These are phyloP conservation scores for Lacerta agilis DNA, from an alignment of 2,797 vertebrate species.

Conservation along the genomic window DNA sequence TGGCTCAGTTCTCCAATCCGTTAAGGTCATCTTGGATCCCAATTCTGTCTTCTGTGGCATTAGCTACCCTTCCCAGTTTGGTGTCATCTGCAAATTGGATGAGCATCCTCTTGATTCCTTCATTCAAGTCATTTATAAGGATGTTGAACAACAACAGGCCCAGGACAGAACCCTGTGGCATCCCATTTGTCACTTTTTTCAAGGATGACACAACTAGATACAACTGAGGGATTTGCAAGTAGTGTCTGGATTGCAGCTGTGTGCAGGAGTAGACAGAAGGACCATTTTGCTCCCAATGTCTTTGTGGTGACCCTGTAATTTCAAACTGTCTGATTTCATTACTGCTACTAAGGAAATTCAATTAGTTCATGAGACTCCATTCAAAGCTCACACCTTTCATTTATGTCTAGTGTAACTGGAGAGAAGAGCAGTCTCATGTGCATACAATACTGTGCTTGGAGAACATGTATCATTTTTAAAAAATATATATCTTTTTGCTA, in stretches of 20 bases:
- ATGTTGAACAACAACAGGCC: too few relatives aligned
- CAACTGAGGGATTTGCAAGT: not conserved
- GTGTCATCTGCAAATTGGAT: too few relatives aligned
- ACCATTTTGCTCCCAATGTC: not conserved
- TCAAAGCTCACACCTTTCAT: not conserved
- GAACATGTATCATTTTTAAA: not conserved
- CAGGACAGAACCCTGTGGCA: too few relatives aligned
- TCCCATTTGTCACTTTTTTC: too few relatives aligned
- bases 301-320: not conserved
- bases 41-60: too few relatives aligned
- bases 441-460: not conserved
- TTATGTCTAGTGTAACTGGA: not conserved
- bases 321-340: constrained; percentile 23
- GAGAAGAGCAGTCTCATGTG: not conserved
- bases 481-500: not conserved
- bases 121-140: too few relatives aligned
- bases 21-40: too few relatives aligned
- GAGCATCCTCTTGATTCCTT: too few relatives aligned
- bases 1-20: too few relatives aligned
- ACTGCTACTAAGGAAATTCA: constrained; percentile 4
- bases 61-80: too few relatives aligned
- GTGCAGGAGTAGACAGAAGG: not conserved
- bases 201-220: not conserved
- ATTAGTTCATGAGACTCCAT: not conserved
- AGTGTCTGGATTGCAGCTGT: not conserved